These are phyloP conservation scores for Perithous albicinctus DNA, from an alignment of 2,888 invertebrate genomes.

Conservation along the genomic window DNA sequence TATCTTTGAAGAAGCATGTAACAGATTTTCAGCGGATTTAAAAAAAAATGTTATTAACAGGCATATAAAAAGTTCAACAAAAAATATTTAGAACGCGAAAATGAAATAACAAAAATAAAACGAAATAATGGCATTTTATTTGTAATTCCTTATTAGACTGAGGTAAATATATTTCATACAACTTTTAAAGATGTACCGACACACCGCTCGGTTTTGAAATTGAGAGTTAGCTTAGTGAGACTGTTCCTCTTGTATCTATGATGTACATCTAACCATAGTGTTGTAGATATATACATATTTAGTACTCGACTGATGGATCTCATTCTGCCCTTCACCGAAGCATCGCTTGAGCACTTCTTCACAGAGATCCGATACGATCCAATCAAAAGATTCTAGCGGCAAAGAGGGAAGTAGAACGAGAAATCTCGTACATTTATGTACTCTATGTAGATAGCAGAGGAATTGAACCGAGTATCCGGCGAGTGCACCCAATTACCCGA, in stretches of 20 bases:
- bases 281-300: neutral
- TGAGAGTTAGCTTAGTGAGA: neutral
- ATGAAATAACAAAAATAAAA: no score
- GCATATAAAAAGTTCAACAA: no score
- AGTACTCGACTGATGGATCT: slow-evolving; percentile 21
- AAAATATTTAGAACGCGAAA: no score
- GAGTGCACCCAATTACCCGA: no score
- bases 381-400: slow-evolving; percentile 3
- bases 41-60: no score
- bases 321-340: slow-evolving; percentile 22
- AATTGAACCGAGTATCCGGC: neutral
- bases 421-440: neutral
- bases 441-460: neutral
- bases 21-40: no score
- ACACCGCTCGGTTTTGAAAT: slow-evolving; percentile 4
- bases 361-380: neutral
- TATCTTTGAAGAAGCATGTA: no score
- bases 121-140: no score
- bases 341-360: slow-evolving; percentile 1
- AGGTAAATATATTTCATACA: neutral
- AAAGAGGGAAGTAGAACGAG: neutral
- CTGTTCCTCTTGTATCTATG: neutral
- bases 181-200: neutral
- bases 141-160: no score
- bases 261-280: neutral